phyloP scores from a whole-genome alignment of 2,113 vertebrate species.

The Brachirus orientalis region DNA sequence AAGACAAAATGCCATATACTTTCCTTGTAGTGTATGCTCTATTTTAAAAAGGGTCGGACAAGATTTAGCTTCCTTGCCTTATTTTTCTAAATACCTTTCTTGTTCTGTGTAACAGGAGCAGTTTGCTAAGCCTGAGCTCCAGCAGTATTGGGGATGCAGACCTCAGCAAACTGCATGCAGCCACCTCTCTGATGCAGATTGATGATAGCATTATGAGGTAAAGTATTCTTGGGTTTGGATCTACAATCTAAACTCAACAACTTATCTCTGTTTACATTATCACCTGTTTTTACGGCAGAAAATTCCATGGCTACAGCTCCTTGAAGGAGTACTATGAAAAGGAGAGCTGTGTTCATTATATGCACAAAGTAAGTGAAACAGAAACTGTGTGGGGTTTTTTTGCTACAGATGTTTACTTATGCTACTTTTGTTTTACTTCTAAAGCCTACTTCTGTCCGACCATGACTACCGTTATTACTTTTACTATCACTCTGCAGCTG shows the following conservation, averaged over 20 bases:
- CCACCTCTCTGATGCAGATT: conserved; percentile 93
- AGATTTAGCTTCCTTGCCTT: neutral
- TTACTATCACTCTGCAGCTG: too few relatives aligned
- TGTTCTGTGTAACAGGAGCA: conserved; percentile 77
- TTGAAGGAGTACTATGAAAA: conserved; percentile 93
- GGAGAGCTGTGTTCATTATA: conserved; percentile 91
- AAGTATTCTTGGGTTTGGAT: neutral
- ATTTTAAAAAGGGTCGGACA: neutral
- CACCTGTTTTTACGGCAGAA: conserved; percentile 75
- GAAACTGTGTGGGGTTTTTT: neutral
- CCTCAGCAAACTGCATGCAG: conserved; percentile 85
- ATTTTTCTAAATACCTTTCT: neutral
- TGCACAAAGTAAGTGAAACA: conserved; percentile 85
- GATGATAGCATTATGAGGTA: conserved; percentile 94
- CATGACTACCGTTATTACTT: too few relatives aligned
- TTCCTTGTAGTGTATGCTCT: neutral
- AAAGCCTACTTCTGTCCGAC: too few relatives aligned
- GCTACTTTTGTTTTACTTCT: too few relatives aligned
- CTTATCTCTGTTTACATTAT: neutral
- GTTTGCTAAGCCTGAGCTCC: conserved; percentile 63
- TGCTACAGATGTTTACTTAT: too few relatives aligned
- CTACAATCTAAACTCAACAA: neutral
- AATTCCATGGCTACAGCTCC: conserved; percentile 90
- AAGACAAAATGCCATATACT: neutral
- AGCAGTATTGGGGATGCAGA: conserved; percentile 78